Base-by-base conservation (phyloP, 2,113 vertebrate species). In the Glareola pratincola region DNA sequence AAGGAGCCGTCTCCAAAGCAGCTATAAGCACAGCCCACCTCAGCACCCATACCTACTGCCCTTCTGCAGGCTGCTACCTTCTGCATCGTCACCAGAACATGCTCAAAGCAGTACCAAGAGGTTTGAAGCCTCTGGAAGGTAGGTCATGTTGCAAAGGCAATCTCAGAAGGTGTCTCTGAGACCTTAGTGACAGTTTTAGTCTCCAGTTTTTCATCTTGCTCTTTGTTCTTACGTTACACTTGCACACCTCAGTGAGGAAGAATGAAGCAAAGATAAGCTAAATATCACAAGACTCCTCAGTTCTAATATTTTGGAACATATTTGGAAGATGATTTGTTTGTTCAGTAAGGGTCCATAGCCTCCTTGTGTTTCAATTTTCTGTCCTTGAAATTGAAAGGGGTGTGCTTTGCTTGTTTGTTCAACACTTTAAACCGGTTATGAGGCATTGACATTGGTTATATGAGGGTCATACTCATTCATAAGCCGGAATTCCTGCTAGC, bases 21-120 rank as follows among this genome's bases (percentile, higher is more conserved):
- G 29, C 32, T 72, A 2, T 6, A 22, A 43, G 60, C 27, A 71
- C 9, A 17, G 8, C 15, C 8, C 20, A 13, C 30, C 8, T 41
- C 32, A 53, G 48, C 59, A 29, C 56, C 23, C 30, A 5, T 7
- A 24, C 24, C 59, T 68, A 5, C 59, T 54, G 50, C 45, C 23
- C 48, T 64, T 36, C 68, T 50, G 54, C 32, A 62, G 20, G 62
- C 62, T 75, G 45, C 63, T 39, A 30, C 6, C 18, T 16, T 53
- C 24, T 8, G 21, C 54, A 2, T 6, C 21, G 6, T 47, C 23
- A 34, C 39, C 51, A 26, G 20, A 14, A 21, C 2, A 10, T 0
- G 24, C 34, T 47, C 47, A 60, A 23, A n/a, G 77, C 51, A 41
- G 67, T 10, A 20, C 41, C 48, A 17, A 36, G 56, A 64, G 32